Conservation (phyloP, 1,140 invertebrate genomes). For the Apis cerana region DNA sequence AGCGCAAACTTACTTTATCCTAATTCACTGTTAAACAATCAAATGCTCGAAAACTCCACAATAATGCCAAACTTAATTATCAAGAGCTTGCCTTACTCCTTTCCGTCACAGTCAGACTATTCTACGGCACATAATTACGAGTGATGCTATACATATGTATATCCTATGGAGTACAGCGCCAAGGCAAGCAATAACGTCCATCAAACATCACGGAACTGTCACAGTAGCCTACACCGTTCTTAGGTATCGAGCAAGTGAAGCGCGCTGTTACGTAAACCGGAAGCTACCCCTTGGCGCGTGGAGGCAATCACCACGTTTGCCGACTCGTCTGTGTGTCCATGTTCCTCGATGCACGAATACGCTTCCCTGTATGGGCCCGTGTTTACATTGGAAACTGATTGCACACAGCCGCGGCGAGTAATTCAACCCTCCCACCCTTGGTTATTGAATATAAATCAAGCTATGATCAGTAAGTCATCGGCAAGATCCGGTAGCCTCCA, state of each 20-base stretch:
- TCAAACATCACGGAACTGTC: conserved; percentile 12
- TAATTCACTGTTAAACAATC: too few relatives aligned
- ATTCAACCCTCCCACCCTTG: conserved; percentile 60
- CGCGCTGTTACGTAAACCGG: conserved; percentile 10
- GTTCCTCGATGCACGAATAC: conserved; percentile 7
- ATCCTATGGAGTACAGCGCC: background rate
- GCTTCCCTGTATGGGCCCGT: conserved; percentile 25
- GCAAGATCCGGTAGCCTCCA: conserved; percentile 40
- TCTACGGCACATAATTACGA: background rate
- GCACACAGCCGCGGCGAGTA: conserved; percentile 50
- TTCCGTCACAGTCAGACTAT: background rate
- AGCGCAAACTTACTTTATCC: too few relatives aligned
- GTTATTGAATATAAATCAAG: conserved; percentile 73
- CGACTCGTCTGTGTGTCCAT: conserved; percentile 12
- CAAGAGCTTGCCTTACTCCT: background rate
- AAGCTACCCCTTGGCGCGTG: conserved; percentile 41
- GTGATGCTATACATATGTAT: background rate
- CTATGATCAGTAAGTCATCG: conserved; percentile 66
- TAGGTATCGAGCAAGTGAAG: conserved; percentile 7
- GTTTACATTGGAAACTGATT: conserved; percentile 63
- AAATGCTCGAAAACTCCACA: too few relatives aligned
- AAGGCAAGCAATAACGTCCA: background rate
- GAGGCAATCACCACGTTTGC: conserved; percentile 65
- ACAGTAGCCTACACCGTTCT: background rate
- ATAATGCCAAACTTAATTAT: background rate